Evolutionary conservation across 2,888 invertebrate species (phyloP).

Genomic region (Brachyptera risi): DNA sequence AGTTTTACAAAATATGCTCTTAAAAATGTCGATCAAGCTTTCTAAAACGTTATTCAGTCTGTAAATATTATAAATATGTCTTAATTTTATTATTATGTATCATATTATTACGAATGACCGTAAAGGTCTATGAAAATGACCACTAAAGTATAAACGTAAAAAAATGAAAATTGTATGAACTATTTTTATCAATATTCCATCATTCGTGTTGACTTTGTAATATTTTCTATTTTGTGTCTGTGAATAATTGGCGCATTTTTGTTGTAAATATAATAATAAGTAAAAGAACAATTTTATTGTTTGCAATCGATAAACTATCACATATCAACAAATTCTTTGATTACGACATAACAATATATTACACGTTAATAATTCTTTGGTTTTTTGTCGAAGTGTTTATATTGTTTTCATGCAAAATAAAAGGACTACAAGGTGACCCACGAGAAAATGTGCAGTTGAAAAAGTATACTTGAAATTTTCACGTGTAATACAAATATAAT

Average conservation of each 20-base stretch:
- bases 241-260: neutral
- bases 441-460: neutral
- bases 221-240: no score
- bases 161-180: neutral
- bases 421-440: neutral
- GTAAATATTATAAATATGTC: constrained; percentile 29
- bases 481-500: neutral
- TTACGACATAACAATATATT: constrained; percentile 9
- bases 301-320: constrained; percentile 19
- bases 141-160: neutral
- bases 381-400: neutral
- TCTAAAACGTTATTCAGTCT: constrained; percentile 9
- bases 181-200: constrained; percentile 10
- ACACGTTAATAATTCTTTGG: constrained; percentile 9
- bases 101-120: constrained; percentile 17
- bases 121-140: constrained; percentile 12
- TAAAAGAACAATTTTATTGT: neutral
- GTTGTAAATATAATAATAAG: neutral
- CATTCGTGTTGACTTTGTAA: neutral
- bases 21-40: neutral
- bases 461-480: no score
- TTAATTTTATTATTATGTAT: constrained; percentile 21
- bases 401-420: neutral
- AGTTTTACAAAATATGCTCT: no score
- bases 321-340: constrained; percentile 25